phyloP scores from a whole-genome alignment of 2,113 vertebrate species.

The Planiliza haematocheilus region DNA sequence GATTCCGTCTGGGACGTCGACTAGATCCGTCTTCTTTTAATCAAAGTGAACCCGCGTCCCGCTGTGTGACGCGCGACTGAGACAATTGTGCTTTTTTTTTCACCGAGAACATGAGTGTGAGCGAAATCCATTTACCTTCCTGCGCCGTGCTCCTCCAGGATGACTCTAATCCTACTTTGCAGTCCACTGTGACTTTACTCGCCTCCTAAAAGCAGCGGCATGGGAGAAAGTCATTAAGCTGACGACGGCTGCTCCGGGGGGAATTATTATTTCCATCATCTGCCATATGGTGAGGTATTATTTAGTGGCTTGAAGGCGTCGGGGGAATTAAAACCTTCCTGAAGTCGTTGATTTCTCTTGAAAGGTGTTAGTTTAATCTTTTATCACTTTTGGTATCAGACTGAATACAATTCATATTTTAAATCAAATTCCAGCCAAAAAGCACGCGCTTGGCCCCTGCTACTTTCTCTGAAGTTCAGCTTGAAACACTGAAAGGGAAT shows the following conservation, averaged over 20 bases:
- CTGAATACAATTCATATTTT: too few species aligned
- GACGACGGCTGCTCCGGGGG: slow-evolving; percentile 22
- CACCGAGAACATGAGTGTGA: slow-evolving; percentile 27
- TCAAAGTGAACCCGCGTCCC: background rate
- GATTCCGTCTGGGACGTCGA: background rate
- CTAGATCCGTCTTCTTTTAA: too few species aligned
- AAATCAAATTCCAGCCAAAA: too few species aligned
- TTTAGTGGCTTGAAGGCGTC: slow-evolving; percentile 18
- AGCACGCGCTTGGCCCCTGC: too few species aligned
- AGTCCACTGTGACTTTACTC: slow-evolving; percentile 49
- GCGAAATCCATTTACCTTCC: slow-evolving; percentile 57
- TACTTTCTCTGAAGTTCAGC: too few species aligned
- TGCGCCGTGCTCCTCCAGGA: slow-evolving; percentile 49
- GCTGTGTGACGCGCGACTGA: slow-evolving; percentile 30
- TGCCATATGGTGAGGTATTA: slow-evolving; percentile 25
- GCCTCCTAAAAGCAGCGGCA: slow-evolving; percentile 56
- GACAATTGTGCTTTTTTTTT: slow-evolving; percentile 32
- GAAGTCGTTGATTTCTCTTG: slow-evolving; percentile 14
- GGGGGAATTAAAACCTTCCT: slow-evolving; percentile 25
- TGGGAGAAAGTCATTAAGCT: slow-evolving; percentile 62
- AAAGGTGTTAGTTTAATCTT: slow-evolving; percentile 1
- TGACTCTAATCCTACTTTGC: slow-evolving; percentile 70
- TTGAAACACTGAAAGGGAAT: too few species aligned
- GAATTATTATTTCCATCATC: slow-evolving; percentile 51
- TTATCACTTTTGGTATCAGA: slow-evolving; percentile 12